phyloP scores from a whole-genome alignment of 2,797 vertebrate species.

The Gouania willdenowi region DNA sequence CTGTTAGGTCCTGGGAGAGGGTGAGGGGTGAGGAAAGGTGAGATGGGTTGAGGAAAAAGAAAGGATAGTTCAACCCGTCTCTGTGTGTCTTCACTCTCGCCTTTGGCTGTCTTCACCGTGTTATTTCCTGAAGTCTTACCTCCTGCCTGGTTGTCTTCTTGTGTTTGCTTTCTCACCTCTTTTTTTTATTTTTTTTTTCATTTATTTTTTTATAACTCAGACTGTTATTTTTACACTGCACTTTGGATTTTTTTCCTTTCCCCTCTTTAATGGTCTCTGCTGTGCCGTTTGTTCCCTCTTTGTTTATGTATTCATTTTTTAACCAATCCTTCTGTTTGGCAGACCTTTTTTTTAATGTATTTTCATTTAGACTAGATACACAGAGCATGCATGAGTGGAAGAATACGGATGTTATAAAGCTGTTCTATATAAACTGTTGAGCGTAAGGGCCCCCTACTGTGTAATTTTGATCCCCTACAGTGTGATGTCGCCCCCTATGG shows the following conservation, averaged over 20 bases:
- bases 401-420: no score
- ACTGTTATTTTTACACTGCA: background rate
- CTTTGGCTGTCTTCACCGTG: constrained; percentile 18
- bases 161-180: background rate
- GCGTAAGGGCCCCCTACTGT: no score
- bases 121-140: constrained; percentile 1
- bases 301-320: no score
- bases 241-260: no score
- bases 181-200: background rate
- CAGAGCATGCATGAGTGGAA: no score
- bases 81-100: constrained; percentile 11
- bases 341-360: no score
- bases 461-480: no score
- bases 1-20: constrained; percentile 67
- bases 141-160: constrained; percentile 1
- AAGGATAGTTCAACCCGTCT: constrained; percentile 17
- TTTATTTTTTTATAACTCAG: background rate
- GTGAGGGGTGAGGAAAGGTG: constrained; percentile 39
- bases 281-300: background rate
- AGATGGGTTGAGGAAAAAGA: constrained; percentile 23
- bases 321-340: no score
- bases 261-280: no score
- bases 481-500: no score
- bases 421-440: no score
- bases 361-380: no score